phyloP scores from a whole-genome alignment of 2,113 vertebrate species.

The Thomomys bottae region DNA sequence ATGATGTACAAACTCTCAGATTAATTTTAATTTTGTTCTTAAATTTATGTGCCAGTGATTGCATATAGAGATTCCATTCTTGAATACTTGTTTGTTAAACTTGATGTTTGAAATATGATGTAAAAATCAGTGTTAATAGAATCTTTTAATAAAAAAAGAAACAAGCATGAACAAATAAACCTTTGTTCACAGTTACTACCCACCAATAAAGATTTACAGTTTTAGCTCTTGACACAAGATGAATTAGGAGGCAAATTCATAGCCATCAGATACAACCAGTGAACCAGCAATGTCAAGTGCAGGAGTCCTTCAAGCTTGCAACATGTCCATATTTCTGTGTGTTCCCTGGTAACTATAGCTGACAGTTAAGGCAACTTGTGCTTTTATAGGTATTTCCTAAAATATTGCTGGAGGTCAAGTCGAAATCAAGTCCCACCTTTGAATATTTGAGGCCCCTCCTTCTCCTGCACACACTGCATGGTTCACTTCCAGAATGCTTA shows the following conservation, averaged over 20 bases:
- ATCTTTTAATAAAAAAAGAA: too few species aligned
- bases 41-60: too few species aligned
- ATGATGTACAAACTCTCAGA: too few species aligned
- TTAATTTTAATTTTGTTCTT: too few species aligned
- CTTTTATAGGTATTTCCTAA: constrained; percentile 51
- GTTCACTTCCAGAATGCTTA: background rate
- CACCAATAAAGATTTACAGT: constrained; percentile 86
- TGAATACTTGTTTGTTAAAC: too few species aligned
- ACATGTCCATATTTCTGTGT: constrained; percentile 48
- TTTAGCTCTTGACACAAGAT: constrained; percentile 84
- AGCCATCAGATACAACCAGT: constrained; percentile 81
- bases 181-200: constrained; percentile 87
- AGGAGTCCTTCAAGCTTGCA: constrained; percentile 58
- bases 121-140: too few species aligned
- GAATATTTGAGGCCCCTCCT: background rate
- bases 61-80: too few species aligned
- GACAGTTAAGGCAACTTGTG: constrained; percentile 12
- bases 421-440: too few species aligned
- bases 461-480: too few species aligned
- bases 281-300: constrained; percentile 50
- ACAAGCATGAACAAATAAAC: constrained; percentile 89
- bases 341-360: constrained; percentile 8
- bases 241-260: constrained; percentile 82
- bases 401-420: constrained; percentile 38
- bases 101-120: too few species aligned